Evolutionary conservation across 1,140 invertebrate genomes (phyloP).

Genomic region (Thereuonema tuberculata): DNA sequence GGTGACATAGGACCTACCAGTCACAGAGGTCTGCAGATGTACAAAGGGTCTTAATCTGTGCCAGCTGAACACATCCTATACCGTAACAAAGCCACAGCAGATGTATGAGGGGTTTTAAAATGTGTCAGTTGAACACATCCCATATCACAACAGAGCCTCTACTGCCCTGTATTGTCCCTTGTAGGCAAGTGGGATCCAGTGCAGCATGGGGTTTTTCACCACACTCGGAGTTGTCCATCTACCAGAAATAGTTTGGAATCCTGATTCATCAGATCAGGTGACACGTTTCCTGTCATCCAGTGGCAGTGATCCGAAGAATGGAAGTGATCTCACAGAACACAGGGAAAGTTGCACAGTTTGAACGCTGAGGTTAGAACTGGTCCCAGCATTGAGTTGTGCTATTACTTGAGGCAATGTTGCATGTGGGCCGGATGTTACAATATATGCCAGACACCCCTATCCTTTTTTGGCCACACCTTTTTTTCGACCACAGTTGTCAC

Average conservation of each 20-base stretch:
- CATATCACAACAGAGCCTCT: background rate
- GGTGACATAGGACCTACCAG: too few relatives aligned
- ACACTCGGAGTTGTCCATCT: background rate
- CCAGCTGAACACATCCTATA: background rate
- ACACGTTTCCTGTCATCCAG: background rate
- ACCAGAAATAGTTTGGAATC: background rate
- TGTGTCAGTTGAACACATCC: background rate
- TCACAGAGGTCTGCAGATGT: background rate
- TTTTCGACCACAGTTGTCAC: too few relatives aligned
- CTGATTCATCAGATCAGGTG: background rate
- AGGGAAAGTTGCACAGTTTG: too few relatives aligned
- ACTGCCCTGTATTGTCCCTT: background rate
- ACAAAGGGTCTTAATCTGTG: background rate
- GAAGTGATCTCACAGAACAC: too few relatives aligned
- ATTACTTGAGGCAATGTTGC: too few relatives aligned
- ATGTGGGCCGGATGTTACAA: too few relatives aligned
- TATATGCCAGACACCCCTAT: too few relatives aligned
- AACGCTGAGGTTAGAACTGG: too few relatives aligned
- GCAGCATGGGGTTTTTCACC: background rate
- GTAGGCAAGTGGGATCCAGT: background rate
- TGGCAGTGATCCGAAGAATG: too few relatives aligned
- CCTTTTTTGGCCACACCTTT: too few relatives aligned
- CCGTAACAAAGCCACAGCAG: too few relatives aligned
- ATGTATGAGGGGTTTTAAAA: background rate
- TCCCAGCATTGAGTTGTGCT: too few relatives aligned